phyloP scores from a whole-genome alignment of 2,797 vertebrate species.

The Urocyon cinereoargenteus region DNA sequence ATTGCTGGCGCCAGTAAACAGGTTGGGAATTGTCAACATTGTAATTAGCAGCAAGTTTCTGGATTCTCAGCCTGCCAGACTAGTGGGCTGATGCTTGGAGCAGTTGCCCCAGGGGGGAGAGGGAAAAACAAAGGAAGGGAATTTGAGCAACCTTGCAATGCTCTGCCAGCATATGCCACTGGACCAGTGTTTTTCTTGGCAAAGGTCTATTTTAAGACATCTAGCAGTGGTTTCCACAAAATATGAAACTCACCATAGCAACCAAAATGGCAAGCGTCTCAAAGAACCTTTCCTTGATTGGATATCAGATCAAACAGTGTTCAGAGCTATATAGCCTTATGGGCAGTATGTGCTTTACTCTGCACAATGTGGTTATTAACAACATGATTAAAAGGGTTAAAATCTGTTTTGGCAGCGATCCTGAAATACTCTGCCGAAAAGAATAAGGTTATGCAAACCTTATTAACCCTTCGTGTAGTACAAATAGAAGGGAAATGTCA shows the following conservation, averaged over 20 bases:
- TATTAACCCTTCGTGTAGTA: slow-evolving; percentile 86
- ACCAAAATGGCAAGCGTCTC: slow-evolving; percentile 79
- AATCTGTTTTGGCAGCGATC: slow-evolving; percentile 85
- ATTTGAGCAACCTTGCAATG: slow-evolving; percentile 85
- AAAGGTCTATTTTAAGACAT: slow-evolving; percentile 84
- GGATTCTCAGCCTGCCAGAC: slow-evolving; percentile 88
- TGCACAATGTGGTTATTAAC: slow-evolving; percentile 81
- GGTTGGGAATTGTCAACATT: slow-evolving; percentile 90
- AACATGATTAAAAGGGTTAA: slow-evolving; percentile 86
- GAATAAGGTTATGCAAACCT: slow-evolving; percentile 87
- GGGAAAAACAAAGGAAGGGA: slow-evolving; percentile 88
- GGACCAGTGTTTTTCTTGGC: slow-evolving; percentile 89
- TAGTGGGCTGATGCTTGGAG: slow-evolving; percentile 87
- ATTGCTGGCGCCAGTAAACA: slow-evolving; percentile 87
- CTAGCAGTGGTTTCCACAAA: slow-evolving; percentile 84
- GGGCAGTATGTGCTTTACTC: background rate
- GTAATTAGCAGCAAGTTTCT: slow-evolving; percentile 90
- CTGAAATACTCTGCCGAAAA: slow-evolving; percentile 81
- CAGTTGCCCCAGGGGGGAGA: slow-evolving; percentile 83
- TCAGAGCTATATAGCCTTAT: slow-evolving; percentile 51
- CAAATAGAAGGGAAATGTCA: slow-evolving; percentile 87
- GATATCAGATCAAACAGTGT: slow-evolving; percentile 52
- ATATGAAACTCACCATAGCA: slow-evolving; percentile 85
- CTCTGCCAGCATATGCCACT: slow-evolving; percentile 86
- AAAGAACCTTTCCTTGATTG: slow-evolving; percentile 72